Evolutionary conservation across 2,113 vertebrate species (phyloP).

Genomic region (Oceanites oceanicus): DNA sequence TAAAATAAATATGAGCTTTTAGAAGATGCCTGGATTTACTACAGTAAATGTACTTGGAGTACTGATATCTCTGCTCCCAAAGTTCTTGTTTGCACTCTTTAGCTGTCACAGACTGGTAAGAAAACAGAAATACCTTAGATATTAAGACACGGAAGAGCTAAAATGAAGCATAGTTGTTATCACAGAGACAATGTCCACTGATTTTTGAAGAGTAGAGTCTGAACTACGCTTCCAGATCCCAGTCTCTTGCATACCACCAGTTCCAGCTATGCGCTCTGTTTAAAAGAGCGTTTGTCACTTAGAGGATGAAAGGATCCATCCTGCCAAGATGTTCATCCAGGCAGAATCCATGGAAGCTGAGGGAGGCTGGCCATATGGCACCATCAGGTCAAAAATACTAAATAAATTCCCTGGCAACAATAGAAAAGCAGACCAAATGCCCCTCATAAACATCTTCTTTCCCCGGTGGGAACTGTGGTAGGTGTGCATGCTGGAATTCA

Average conservation of each 20-base stretch:
- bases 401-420: not conserved
- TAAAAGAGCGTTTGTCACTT: not conserved
- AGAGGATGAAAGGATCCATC: not conserved
- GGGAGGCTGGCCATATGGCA: not conserved
- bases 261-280: not conserved
- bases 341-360: slow-evolving; percentile 3
- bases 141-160: not conserved
- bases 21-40: slow-evolving; percentile 3
- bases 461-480: not conserved
- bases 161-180: not conserved
- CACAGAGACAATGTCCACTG: not conserved
- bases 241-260: not conserved
- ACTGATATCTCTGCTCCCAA: not conserved
- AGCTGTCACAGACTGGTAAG: not conserved
- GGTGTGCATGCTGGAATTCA: not conserved
- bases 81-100: not conserved
- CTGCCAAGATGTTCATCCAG: slow-evolving; percentile 1
- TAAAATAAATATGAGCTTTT: slow-evolving; percentile 1
- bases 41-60: not conserved
- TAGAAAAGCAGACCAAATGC: not conserved
- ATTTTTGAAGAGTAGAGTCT: not conserved
- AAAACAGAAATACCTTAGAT: not conserved
- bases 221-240: not conserved
- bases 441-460: not conserved
- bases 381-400: not conserved